Evolutionary conservation across 2,888 invertebrate genomes (phyloP), one percentile per base, ranked within the genome.

Genomic region (Morpho helenor): DNA sequence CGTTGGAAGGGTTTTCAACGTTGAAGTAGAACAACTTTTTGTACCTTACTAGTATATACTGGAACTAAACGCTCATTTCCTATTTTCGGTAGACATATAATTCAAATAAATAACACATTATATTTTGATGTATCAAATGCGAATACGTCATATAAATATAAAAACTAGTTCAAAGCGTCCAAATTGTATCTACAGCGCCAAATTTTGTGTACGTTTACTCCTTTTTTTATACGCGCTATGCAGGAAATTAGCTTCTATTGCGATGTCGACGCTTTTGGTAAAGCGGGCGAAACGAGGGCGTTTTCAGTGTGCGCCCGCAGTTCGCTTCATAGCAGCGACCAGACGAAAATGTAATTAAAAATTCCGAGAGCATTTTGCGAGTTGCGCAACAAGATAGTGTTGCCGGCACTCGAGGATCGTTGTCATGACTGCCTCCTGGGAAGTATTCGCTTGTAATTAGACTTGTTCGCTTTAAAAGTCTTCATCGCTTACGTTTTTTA

Each of bases 231-330:
- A 82, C 79, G 77, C 82, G 84, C 84, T 82, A 82, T 88, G 86
- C 87, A 88, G 90, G 90, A 90, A 90, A 90, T 90, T 89, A 88
- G 89, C 85, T 89, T 80, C 89, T 89, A 89, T 90, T 90, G 88
- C 90, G 82, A 87, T 82, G 89, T 89, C 87, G 87, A 86, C 87
- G 87, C 82, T 87, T 87, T 87, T 80, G 84, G 87, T 84, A 83
- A 82, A 88, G 85, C 87, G 89, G 78, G 81, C 77, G 80, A 83
- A 87, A 85, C 84, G 87, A 84, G 86, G 82, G 79, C 82, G 81
- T 76, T 78, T 74, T 82, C 80, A 79, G 77, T 78, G 75, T 75
- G 76, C 76, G 80, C 80, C 79, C 84, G 74, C 82, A 80, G 80
- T 74, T 73, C 74, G 80, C 76, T 82, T 84, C 86, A 81, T 82